A percentile compares a stretch with the other conserved stretches of the same genome.
Evolutionary conservation across 1,140 invertebrate species (phyloP).

Genomic region (Lordiphosa collinella): DNA sequence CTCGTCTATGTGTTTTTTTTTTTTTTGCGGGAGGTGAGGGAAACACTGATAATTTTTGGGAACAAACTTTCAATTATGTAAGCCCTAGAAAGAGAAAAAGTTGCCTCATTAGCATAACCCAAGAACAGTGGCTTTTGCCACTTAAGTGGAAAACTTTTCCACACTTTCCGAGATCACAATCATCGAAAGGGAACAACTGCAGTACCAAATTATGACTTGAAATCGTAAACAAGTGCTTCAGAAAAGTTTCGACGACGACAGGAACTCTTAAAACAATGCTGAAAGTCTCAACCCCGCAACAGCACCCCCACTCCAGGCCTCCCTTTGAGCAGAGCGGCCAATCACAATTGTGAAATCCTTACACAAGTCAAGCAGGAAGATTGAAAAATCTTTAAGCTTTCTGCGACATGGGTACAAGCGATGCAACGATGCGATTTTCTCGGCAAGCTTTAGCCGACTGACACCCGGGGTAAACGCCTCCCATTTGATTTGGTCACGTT

Average conservation of each 20-base stretch:
- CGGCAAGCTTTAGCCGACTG: constrained; percentile 23
- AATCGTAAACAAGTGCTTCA: constrained; percentile 74
- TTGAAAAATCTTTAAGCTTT: constrained; percentile 9
- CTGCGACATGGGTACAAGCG: neutral
- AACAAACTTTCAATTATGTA: constrained; percentile 54
- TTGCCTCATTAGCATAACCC: constrained; percentile 69
- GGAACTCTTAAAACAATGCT: constrained; percentile 55
- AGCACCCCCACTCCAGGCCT: neutral
- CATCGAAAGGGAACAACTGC: constrained; percentile 21
- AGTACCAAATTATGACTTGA: constrained; percentile 65
- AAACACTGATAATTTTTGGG: constrained; percentile 31
- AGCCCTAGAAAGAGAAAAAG: constrained; percentile 34
- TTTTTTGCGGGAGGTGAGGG: too few species aligned
- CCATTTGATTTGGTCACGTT: constrained; percentile 64
- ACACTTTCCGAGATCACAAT: constrained; percentile 39
- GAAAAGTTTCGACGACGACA: constrained; percentile 46
- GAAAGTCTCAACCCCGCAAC: constrained; percentile 6
- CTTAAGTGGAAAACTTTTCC: constrained; percentile 65
- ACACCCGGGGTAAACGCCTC: constrained; percentile 47
- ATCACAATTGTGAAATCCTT: constrained; percentile 25
- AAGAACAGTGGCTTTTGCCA: constrained; percentile 41
- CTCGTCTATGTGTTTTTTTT: constrained; percentile 44
- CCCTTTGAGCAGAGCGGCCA: constrained; percentile 6
- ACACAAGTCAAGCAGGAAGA: constrained; percentile 2
- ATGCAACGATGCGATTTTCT: constrained; percentile 27